Base-by-base conservation (phyloP, 1,140 invertebrate genomes). In the Dreissena rostriformis region DNA sequence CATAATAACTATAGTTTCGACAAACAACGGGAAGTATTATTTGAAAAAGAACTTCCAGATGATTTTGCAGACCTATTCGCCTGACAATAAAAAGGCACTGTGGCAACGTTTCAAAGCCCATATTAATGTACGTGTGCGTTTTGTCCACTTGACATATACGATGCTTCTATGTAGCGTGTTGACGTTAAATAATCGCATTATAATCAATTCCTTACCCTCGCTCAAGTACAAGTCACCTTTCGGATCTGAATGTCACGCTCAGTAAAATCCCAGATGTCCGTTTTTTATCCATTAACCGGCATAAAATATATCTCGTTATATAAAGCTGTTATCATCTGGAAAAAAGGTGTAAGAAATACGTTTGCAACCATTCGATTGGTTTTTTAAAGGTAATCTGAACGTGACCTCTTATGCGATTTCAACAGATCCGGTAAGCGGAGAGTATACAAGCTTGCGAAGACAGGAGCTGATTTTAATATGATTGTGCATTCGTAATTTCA, bases 1-100 rank as follows among this genome's bases (percentile, higher is more conserved):
- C 14, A 77, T 66, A 17, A 77, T 77, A 1, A 77, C 74, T 4
- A 66, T 77, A 51, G 65, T 61, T 19, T 52, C 63, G 14, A 77
- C 39, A 17, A 77, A 77, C 51, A 77, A 77, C 29, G 24, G 63
- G 15, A 52, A 61, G 26, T 77, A 77, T 17, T 49, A 61, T 11
- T 63, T 77, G 14, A 61, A 49, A 19, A n/a, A 28, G 14, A 8
- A 17, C 17, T 77, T 77, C 39, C 6, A 19, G 8, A 49, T 61
- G n/a, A 49, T 52, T 52, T 11, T 77, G 2, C 65, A 66, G 17
- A 26, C 65, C 6, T 7, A n/a, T 29, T 39, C 74, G 4, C 17
- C 28, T 49, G 74, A 63, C 1, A 77, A 77, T 66, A 0, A 28
- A 2, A 77, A 77, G 29, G 1, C n/a, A 19, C 4, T 77, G 1